Evolutionary conservation across 2,888 invertebrate genomes (phyloP), one percentile per base, ranked within the genome.

Genomic region (Electrophaes corylata): DNA sequence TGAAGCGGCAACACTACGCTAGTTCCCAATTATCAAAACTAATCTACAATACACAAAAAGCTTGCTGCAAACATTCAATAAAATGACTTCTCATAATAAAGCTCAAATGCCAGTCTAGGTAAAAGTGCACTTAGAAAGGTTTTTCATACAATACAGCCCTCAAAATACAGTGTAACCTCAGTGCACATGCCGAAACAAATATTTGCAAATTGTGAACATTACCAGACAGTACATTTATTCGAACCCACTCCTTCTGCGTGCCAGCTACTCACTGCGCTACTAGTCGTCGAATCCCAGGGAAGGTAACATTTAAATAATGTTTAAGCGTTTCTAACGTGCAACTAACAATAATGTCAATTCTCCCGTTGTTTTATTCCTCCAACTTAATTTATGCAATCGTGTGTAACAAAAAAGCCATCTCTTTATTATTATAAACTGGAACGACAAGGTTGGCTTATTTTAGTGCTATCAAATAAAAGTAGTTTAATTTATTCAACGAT

Each of bases 1-100:
- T 69, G 80, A 81, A 74, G 62, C 72, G 75, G 74, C 72, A 83
- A 67, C 72, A 77, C 81, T 76, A 74, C 75, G 72, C 83, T 82
- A 65, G 49, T 60, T 19, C 49, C 57, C 53, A 54, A 18, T 45
- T 12, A 50, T 29, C 41, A 33, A 33, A 45, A 45, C 29, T 49
- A 56, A 45, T 29, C 48, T 54, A 19, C 26, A 39, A 53, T 47
- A 53, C 49, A 53, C n/a, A 51, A 19, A 43, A 43, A 43, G 43
- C 37, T 14, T 37, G 16, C 43, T 41, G 40, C 40, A 19, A 41
- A 29, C 14, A 29, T 16, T 2, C 12, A 43, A 29, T 2, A 29
- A 29, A 5, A 3, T 29, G 8, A 6, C 26, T 29, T 10, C 26
- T 29, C 2, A 10, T 0, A 29, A 29, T 29, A 29, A 29, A 29